phyloP scores from a whole-genome alignment of 2,888 invertebrate species.

The Hypena proboscidalis region DNA sequence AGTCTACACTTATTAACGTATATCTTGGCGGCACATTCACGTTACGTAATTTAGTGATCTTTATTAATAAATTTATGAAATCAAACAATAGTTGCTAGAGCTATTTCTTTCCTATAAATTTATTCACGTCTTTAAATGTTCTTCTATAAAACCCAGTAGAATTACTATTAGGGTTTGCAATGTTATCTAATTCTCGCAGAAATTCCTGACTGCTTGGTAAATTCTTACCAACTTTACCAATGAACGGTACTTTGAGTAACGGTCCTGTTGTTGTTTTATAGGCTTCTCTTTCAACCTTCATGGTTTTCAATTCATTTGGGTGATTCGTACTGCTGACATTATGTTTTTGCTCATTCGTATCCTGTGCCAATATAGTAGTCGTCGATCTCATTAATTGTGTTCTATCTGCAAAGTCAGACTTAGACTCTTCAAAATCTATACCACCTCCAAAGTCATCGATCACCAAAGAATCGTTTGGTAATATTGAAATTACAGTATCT shows the following conservation, averaged over 20 bases:
- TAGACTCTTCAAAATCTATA: background rate
- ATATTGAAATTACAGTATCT: constrained; percentile 42
- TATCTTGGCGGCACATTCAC: too few species aligned
- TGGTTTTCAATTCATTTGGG: background rate
- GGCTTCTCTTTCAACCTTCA: background rate
- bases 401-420: constrained; percentile 3
- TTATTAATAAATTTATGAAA: too few species aligned
- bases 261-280: too few species aligned
- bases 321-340: background rate
- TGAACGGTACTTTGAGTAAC: too few species aligned
- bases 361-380: background rate
- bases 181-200: background rate
- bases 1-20: too few species aligned
- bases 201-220: too few species aligned
- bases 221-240: too few species aligned
- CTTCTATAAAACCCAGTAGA: constrained; percentile 5
- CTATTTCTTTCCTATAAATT: too few species aligned
- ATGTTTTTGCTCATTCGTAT: too few species aligned
- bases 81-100: too few species aligned
- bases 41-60: too few species aligned
- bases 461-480: constrained; percentile 45
- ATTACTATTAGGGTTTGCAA: background rate
- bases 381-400: background rate
- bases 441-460: constrained; percentile 28
- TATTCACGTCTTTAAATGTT: background rate